Evolutionary conservation across 1,140 invertebrate species (phyloP).

Genomic region (Hirudo medicinalis): DNA sequence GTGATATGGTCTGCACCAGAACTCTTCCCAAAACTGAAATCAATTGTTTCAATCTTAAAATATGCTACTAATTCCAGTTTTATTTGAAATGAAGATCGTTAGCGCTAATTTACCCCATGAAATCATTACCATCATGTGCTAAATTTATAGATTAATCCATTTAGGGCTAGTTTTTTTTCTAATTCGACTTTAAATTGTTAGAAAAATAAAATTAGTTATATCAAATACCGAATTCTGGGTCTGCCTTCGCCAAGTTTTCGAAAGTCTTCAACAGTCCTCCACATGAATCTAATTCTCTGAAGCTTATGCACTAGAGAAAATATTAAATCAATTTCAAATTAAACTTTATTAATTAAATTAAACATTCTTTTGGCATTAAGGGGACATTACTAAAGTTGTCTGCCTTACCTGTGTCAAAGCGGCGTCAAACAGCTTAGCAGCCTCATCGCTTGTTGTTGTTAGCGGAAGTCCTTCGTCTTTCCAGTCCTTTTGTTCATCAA

Average conservation of each 20-base stretch:
- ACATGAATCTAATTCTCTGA: no score
- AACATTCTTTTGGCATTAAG: no score
- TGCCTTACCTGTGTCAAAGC: conserved; percentile 38
- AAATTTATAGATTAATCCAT: no score
- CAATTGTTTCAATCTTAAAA: not conserved
- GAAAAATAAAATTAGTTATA: no score
- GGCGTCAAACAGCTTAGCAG: conserved; percentile 44
- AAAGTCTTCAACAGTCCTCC: conserved; percentile 42
- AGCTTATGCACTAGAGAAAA: no score
- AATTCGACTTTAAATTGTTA: no score
- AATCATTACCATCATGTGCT: not conserved
- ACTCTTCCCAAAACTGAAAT: conserved; percentile 44
- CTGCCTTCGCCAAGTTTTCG: conserved; percentile 39
- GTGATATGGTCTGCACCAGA: conserved; percentile 40
- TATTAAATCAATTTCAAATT: no score
- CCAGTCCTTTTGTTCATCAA: conserved; percentile 37
- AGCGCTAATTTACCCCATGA: not conserved
- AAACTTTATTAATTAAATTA: no score
- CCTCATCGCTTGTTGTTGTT: conserved; percentile 42
- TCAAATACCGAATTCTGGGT: conserved; percentile 44
- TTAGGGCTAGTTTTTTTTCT: no score
- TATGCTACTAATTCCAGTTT: not conserved
- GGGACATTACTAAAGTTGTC: no score
- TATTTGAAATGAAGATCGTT: not conserved
- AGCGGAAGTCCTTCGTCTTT: conserved; percentile 35